Base-by-base conservation (phyloP, 2,888 invertebrate species). In the Ichneumon xanthorius region DNA sequence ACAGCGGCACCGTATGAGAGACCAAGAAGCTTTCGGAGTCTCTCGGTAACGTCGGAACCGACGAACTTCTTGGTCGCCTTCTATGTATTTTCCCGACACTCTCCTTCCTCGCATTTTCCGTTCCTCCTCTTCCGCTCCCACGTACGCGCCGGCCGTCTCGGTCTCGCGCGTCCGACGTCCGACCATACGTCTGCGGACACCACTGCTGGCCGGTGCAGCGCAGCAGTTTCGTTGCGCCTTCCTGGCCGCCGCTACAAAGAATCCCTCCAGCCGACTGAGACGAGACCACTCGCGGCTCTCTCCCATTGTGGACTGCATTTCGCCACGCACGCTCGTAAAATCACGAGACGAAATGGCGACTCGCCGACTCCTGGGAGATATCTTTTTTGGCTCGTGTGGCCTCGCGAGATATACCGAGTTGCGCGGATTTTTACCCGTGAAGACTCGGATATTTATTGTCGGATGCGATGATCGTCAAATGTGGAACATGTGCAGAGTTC, bases 41-140 rank as follows among this genome's bases (percentile, higher is more conserved):
- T 45, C 61, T 48, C 63, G 45, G 26, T 30, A 63, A 30, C 48
- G 9, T 22, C 30, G 33, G 40, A 63, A 76, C 80, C 84, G 85
- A 37, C 82, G 75, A 84, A 88, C 87, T 86, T 89, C 86, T 88
- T 81, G 65, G 68, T 82, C 48, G 68, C 78, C 26, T 19, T 45
- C 55, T 30, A 22, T 61, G 30, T 33, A 33, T 26, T 16, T 30
- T 61, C 33, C 61, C 61, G 30, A 4, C 61, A 61, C 61, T 61
- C 61, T 7, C 14, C 26, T 30, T 33, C n/a, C 16, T 61, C 16
- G 33, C 26, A 61, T 33, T 61, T 61, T 61, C 6, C 45, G 4
- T 14, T 30, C 33, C 30, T 19, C 65, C 50, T 26, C 5, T 7
- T 65, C 37, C 63, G 33, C 14, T 65, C 48, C 70, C 72, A 72